Base-by-base conservation (phyloP, 1,140 invertebrate species). In the Atta texana region DNA sequence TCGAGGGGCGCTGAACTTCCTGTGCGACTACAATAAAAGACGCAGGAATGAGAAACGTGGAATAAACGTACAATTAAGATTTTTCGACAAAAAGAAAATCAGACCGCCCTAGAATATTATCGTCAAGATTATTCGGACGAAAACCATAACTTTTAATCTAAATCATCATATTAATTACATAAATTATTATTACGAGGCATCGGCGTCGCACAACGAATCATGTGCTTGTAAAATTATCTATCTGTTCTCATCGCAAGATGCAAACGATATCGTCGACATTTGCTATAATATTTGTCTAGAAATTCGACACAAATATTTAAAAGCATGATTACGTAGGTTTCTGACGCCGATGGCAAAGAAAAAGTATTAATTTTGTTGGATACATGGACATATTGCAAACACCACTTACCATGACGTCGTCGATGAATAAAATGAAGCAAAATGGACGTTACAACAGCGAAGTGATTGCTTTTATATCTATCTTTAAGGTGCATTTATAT, bases 1-100 rank as follows among this genome's bases (percentile, higher is more conserved):
- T 90, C 99, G 97, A 89, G 99, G 99, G 14, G 99, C 99, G 94
- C 98, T 99, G 96, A 99, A 99, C 95, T 99, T 99, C 94, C 99
- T 97, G 96, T 99, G 99, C 96, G 99, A 99, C 99, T 99, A 95
- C 91, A 97, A 97, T 87, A 92, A 81, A 68, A 24, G 39, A 6
- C 18, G 39, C 39, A 44, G 59, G 10, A 74, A 89, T 86, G 51
- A 87, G 49, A 55, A 55, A 64, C 55, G 61, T 31, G n/a, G 18
- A n/a, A 57, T 0, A 24, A 16, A 28, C 2, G 16, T 10, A 6
- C 0, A 1, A 18, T 16, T 14, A 61, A 2, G 1, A 5, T 82
- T 51, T 31, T 69, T 34, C 0, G 12, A 12, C 4, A 44, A 66
- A 12, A 49, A 31, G 71, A 12, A 44, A 24, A 86, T 93, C 95